phyloP scores from a whole-genome alignment of 2,113 vertebrate genomes.

The Eudyptes chrysolophus region DNA sequence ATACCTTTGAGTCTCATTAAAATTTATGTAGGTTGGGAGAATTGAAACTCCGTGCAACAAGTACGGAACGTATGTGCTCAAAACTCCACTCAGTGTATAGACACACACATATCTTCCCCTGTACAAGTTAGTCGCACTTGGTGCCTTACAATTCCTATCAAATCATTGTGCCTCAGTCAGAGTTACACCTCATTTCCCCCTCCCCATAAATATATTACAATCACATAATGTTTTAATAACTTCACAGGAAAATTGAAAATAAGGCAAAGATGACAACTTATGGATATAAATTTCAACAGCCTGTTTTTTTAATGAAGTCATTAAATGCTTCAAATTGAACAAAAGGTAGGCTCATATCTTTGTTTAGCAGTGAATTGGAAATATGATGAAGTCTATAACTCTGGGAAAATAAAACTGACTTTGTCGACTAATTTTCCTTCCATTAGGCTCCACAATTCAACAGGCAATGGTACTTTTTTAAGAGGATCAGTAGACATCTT shows the following conservation, averaged over 20 bases:
- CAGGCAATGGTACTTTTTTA: constrained; percentile 27
- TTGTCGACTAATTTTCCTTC: constrained; percentile 35
- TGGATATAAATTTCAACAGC: constrained; percentile 49
- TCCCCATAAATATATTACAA: constrained; percentile 53
- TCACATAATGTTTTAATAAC: constrained; percentile 65
- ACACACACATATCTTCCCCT: not conserved
- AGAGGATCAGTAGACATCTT: constrained; percentile 24
- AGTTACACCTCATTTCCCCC: constrained; percentile 55
- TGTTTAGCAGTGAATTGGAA: constrained; percentile 34
- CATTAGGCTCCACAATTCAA: constrained; percentile 40
- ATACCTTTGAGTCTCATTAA: constrained; percentile 21
- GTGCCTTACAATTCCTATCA: constrained; percentile 7
- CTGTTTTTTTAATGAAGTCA: constrained; percentile 30
- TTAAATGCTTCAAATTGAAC: constrained; percentile 47
- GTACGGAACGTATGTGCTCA: not conserved
- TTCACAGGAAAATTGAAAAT: constrained; percentile 58
- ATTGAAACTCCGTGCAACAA: not conserved
- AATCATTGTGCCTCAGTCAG: constrained; percentile 25
- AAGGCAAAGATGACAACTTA: constrained; percentile 51
- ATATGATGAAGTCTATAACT: constrained; percentile 9
- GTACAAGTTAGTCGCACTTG: not conserved
- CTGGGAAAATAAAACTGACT: constrained; percentile 42
- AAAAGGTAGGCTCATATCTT: constrained; percentile 19
- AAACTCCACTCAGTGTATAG: not conserved
- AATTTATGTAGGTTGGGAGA: constrained; percentile 18